Evolutionary conservation across 2,888 invertebrate genomes (phyloP).

Genomic region (Ochropleura plecta): DNA sequence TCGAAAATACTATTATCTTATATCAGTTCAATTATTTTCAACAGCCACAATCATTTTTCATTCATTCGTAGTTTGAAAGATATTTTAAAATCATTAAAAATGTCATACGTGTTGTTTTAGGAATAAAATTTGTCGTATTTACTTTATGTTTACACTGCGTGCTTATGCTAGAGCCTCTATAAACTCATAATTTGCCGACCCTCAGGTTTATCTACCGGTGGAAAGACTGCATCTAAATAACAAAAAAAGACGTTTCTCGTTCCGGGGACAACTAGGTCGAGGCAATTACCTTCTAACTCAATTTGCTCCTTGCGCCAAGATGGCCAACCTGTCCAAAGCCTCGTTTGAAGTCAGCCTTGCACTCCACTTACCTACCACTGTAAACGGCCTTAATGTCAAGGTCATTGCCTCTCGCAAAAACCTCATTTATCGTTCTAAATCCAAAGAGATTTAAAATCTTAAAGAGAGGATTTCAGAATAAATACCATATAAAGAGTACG

Average conservation of each 20-base stretch:
- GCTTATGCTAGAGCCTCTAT: too few species aligned
- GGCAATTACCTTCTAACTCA: conserved; percentile 23
- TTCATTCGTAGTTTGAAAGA: too few species aligned
- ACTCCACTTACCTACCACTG: background rate
- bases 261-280: conserved; percentile 18
- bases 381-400: background rate
- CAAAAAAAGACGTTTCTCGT: background rate
- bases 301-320: background rate
- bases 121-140: too few species aligned
- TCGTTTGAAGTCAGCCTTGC: background rate
- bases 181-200: too few species aligned
- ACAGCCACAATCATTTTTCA: too few species aligned
- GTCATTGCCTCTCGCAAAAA: background rate
- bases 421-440: conserved; percentile 1
- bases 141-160: too few species aligned
- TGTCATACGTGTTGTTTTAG: too few species aligned
- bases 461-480: too few species aligned
- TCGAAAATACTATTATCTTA: too few species aligned
- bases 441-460: too few species aligned
- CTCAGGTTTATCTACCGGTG: too few species aligned
- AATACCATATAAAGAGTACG: background rate
- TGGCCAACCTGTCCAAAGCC: background rate
- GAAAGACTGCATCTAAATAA: conserved; percentile 1
- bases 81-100: background rate
- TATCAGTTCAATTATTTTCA: too few species aligned